Evolutionary conservation across 2,113 vertebrate species (phyloP), one percentile per base, ranked within the genome.

Genomic region (Misgurnus anguillicaudatus): DNA sequence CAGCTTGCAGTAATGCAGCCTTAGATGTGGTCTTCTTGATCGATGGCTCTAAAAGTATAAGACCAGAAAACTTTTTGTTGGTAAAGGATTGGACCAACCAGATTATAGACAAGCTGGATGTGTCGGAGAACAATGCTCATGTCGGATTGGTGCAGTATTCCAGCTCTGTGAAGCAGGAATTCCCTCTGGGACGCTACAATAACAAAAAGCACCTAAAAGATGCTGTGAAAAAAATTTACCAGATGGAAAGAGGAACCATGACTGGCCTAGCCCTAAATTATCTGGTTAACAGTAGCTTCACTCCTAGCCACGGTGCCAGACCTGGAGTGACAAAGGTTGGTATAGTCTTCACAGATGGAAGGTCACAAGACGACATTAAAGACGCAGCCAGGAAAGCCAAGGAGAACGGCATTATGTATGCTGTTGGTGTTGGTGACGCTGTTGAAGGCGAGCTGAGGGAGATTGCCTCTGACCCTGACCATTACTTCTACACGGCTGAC

Each of bases 201-300:
- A 95, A 78, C 89, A 98, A 96, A 89, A 96, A 95, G 66, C 95
- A 96, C 82, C 93, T 99, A 83, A 99, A 98, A 85, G 92, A 96
- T 0, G 97, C 96, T 0, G 98, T 99, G 83, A 96, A 94, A 87
- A 96, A 92, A 86, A 99, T 98, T 95, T 89, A 87, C 73, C 99
- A 99, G 90, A 98, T 99, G 96, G 96, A 97, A 89, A 95, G 95
- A 77, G 98, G 98, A 66, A 99, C 98, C 13, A 98, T 99, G 97
- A 99, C 97, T 0, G 98, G 98, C 11, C 94, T 93, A 55, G 98
- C 97, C 53, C 90, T 99, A 36, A 89, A 90, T 67, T 95, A 93
- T 71, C 85, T 98, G 21, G 45, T 92, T 0, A 94, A 97, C 9
- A 96, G 88, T 75, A 96, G 95, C 87, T 99, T 99, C 75, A 82